phyloP scores from a whole-genome alignment of 1,140 invertebrate genomes.

The Protaetia brevitarsis region DNA sequence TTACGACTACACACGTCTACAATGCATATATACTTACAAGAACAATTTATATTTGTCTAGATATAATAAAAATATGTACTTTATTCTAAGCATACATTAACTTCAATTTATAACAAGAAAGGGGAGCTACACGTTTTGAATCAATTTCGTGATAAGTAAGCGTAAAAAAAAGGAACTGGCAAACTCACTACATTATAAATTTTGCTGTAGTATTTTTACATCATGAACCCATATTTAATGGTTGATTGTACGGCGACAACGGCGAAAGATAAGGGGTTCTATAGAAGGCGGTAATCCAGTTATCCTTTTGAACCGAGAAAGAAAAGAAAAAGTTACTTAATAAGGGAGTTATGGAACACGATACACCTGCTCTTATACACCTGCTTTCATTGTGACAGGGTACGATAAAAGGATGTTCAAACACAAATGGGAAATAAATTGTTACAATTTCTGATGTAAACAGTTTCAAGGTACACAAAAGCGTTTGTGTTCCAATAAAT shows the following conservation, averaged over 20 bases:
- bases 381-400: neutral
- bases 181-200: neutral
- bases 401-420: no score
- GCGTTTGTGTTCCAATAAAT: no score
- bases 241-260: neutral
- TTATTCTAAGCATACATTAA: neutral
- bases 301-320: neutral
- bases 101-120: neutral
- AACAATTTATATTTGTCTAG: neutral
- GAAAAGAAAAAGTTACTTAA: neutral
- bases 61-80: neutral
- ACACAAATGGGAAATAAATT: no score
- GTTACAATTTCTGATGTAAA: no score
- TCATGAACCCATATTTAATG: neutral
- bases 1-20: neutral
- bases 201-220: neutral
- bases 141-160: neutral
- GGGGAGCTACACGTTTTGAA: neutral
- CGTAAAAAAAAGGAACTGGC: neutral
- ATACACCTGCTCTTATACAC: no score
- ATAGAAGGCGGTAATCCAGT: neutral
- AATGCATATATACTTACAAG: neutral
- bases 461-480: no score
- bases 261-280: neutral
- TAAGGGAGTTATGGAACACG: neutral